Percentiles rank a stretch among this genome's conserved stretches.
Evolutionary conservation across 2,797 vertebrate genomes (phyloP).

Genomic region (Sandelia bainsii): DNA sequence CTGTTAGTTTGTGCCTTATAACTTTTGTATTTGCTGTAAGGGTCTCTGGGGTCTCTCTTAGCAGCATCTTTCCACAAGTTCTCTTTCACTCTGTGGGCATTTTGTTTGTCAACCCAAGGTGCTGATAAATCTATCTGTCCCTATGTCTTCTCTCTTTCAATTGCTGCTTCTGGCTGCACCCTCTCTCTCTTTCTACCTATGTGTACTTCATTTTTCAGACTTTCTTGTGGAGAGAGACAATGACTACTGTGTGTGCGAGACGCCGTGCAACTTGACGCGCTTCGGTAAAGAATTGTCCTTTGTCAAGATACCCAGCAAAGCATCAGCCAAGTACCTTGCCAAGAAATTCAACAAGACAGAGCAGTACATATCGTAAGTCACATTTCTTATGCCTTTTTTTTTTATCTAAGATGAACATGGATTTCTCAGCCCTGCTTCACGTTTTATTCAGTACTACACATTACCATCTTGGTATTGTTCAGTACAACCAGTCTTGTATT

Average conservation of each 20-base stretch:
- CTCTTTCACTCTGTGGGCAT: conserved; percentile 33
- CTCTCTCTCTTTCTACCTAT: conserved; percentile 7
- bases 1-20: conserved; percentile 6
- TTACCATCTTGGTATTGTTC: conserved; percentile 16
- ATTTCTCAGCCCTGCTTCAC: background rate
- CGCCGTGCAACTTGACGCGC: conserved; percentile 95
- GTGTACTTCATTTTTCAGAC: conserved; percentile 79
- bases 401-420: background rate
- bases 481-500: background rate
- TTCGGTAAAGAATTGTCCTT: conserved; percentile 97
- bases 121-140: conserved; percentile 33
- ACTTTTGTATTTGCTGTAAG: conserved; percentile 37
- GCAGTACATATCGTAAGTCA: conserved; percentile 93
- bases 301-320: conserved; percentile 98
- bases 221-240: conserved; percentile 96
- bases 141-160: conserved; percentile 14
- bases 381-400: background rate
- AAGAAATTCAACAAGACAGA: conserved; percentile 98
- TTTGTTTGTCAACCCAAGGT: conserved; percentile 47
- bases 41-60: conserved; percentile 41
- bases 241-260: conserved; percentile 94
- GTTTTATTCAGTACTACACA: background rate
- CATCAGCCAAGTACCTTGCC: conserved; percentile 95
- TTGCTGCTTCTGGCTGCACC: conserved; percentile 1
- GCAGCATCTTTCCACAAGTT: conserved; percentile 14